Evolutionary conservation across 2,113 vertebrate species (phyloP).

Genomic region (Grantiella picta): DNA sequence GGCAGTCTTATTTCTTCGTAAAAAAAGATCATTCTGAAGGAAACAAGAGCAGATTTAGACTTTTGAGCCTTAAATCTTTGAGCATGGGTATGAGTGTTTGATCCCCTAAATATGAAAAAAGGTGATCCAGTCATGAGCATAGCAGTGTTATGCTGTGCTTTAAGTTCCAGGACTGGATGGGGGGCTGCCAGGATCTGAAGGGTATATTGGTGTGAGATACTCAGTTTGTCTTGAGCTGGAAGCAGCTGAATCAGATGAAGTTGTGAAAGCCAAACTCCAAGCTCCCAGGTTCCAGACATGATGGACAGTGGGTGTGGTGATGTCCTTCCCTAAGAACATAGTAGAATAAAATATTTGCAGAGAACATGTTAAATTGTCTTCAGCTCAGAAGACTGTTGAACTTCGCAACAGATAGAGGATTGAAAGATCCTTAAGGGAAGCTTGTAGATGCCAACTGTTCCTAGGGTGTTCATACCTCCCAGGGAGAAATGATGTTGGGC

Average conservation of each 20-base stretch:
- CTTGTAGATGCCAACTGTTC: background rate
- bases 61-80: background rate
- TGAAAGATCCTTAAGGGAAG: background rate
- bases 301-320: background rate
- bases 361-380: background rate
- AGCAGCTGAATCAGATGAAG: background rate
- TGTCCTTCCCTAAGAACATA: background rate
- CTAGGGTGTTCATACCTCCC: fast-evolving
- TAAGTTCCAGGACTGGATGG: background rate
- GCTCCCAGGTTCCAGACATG: background rate
- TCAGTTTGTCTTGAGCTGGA: background rate
- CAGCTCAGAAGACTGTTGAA: background rate
- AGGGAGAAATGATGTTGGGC: background rate
- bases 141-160: background rate
- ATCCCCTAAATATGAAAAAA: background rate
- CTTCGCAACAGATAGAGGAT: background rate
- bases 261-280: background rate
- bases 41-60: background rate
- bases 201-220: background rate
- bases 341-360: background rate
- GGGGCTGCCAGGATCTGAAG: background rate
- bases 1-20: background rate
- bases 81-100: background rate
- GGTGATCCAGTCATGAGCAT: background rate
- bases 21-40: background rate